Base-by-base conservation (phyloP, 1,140 invertebrate species). In the Plutomurus gul region DNA sequence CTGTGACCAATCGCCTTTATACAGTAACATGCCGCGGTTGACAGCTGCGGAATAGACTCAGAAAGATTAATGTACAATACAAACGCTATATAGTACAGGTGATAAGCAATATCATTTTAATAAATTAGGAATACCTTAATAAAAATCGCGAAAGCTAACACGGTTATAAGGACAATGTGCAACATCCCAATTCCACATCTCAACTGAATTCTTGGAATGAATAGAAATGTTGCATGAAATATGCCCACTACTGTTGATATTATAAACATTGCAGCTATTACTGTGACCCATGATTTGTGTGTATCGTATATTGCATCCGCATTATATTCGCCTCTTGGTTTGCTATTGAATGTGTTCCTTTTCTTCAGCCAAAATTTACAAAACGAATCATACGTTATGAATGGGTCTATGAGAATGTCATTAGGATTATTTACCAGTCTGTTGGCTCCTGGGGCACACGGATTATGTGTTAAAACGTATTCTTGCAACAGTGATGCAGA, bases 1-100 rank as follows among this genome's bases (percentile, higher is more conserved):
- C 77, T 39, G 47, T 82, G 49, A 11, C 81, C 81, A 10, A 78
- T 65, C 3, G 33, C 72, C 10, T 49, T n/a, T 4, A 79, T 43
- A 16, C 74, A 27, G 18, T 20, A 40, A 51, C 13, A 27, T 46
- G 36, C 72, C 6, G 16, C 7, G 47, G 72, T 74, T 74, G 27
- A 16, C 36, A 49, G 11, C 72, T 74, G 49, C 20, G n/a, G 13
- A 16, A 18, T 36, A n/a, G n/a, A 51, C 1, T 49, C 25, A 20
- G 18, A 51, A 51, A 47, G n/a, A n/a, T 13, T 4, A n/a, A 70
- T 11, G 25, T 30, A 39, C 10, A 77, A 71, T 56, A 20, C 11
- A 5, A 56, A 4, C n/a, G 10, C 10, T 65, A 6, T 25, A 6
- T 65, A 13, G 30, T 33, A 7, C 10, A 60, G 18, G 18, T 11